A percentile compares a stretch with the other conserved stretches of the same genome.
These are phyloP conservation scores for Bicyclus anynana DNA, from an alignment of 1,140 invertebrate species.

Conservation along the genomic window DNA sequence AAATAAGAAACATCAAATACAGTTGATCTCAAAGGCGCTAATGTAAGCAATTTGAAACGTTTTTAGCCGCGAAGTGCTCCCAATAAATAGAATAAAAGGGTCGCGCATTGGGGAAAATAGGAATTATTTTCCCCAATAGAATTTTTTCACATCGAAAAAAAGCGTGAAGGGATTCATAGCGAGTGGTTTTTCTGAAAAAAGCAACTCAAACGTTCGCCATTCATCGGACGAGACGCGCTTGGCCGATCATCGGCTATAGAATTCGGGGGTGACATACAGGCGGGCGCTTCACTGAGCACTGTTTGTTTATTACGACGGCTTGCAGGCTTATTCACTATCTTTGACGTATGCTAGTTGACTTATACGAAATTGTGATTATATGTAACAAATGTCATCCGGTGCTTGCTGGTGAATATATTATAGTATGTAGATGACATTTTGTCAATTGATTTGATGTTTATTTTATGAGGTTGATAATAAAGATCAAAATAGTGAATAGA, in stretches of 20 bases:
- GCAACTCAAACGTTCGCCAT: constrained; percentile 43
- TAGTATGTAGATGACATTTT: too few relatives aligned
- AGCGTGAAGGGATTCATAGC: constrained; percentile 46
- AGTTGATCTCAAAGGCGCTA: constrained; percentile 1
- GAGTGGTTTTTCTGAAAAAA: constrained; percentile 59
- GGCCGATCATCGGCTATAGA: constrained; percentile 35
- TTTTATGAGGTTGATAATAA: too few relatives aligned
- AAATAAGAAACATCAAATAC: neutral
- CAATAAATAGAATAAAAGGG: constrained; percentile 40
- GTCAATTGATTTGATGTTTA: too few relatives aligned
- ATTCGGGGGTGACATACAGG: constrained; percentile 28
- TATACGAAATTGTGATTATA: too few relatives aligned
- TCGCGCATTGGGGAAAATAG: constrained; percentile 36
- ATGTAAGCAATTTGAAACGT: constrained; percentile 32
- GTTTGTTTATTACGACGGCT: neutral
- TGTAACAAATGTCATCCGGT: too few relatives aligned
- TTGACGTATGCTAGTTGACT: too few relatives aligned
- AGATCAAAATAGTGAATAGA: too few relatives aligned
- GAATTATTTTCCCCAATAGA: constrained; percentile 58
- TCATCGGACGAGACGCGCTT: constrained; percentile 40
- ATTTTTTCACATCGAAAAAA: constrained; percentile 49
- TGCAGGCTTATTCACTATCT: too few relatives aligned
- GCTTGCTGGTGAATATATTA: too few relatives aligned
- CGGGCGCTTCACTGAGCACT: neutral
- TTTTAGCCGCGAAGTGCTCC: constrained; percentile 26